These are phyloP conservation scores for Myotis yumanensis DNA, from an alignment of 2,113 vertebrate genomes.

Conservation along the genomic window DNA sequence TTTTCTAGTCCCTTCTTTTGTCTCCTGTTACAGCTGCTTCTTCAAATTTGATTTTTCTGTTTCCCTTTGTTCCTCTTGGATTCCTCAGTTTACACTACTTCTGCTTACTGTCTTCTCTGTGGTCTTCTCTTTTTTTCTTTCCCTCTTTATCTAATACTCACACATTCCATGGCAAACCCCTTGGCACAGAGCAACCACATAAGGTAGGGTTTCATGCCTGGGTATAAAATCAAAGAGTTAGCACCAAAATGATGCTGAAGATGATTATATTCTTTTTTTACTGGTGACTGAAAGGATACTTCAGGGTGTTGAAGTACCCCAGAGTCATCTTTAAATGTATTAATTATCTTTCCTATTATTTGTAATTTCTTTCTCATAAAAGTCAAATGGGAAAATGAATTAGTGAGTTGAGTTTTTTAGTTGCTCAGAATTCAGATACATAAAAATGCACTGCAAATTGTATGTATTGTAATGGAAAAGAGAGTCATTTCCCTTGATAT, in stretches of 20 bases:
- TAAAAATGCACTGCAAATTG: slow-evolving; percentile 58
- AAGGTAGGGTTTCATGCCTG: neutral
- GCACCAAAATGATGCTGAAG: neutral
- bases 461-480: slow-evolving; percentile 53
- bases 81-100: neutral
- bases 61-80: neutral
- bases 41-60: neutral
- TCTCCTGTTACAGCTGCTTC: neutral
- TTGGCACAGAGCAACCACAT: neutral
- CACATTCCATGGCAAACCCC: neutral
- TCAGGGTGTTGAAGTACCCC: slow-evolving; percentile 48
- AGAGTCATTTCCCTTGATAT: slow-evolving; percentile 51
- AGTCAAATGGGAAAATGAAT: slow-evolving; percentile 69
- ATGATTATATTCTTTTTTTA: slow-evolving; percentile 40
- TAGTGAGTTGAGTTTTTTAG: slow-evolving; percentile 62
- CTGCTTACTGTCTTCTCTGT: neutral
- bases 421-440: slow-evolving; percentile 50
- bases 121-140: neutral
- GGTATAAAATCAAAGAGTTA: neutral
- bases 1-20: neutral
- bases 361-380: slow-evolving; percentile 63
- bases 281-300: slow-evolving; percentile 53
- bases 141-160: neutral
- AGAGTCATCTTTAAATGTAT: slow-evolving; percentile 57
- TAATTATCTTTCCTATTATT: slow-evolving; percentile 66